These are phyloP conservation scores for Cyrtonyx montezumae DNA, from an alignment of 2,113 vertebrate species.

Conservation along the genomic window DNA sequence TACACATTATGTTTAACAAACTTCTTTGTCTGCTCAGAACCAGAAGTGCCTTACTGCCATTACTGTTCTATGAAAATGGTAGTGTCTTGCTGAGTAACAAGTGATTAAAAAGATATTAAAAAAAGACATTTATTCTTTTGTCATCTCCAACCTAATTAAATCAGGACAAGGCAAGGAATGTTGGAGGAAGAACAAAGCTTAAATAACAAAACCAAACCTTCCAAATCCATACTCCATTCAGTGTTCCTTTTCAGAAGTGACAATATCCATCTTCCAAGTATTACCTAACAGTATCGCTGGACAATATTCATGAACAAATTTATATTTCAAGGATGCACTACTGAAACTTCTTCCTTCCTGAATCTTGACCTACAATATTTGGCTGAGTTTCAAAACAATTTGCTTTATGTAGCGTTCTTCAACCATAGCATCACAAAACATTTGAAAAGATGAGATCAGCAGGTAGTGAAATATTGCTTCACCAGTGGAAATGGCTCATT, in stretches of 20 bases:
- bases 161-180: not conserved
- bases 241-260: not conserved
- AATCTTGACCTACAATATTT: slow-evolving; percentile 45
- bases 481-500: slow-evolving; percentile 29
- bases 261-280: not conserved
- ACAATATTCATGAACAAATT: not conserved
- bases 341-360: slow-evolving; percentile 9
- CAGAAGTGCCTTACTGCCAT: not conserved
- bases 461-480: slow-evolving; percentile 37
- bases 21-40: not conserved
- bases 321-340: slow-evolving; percentile 29
- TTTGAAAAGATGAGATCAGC: slow-evolving; percentile 52
- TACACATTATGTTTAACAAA: not conserved
- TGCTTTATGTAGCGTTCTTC: slow-evolving; percentile 59
- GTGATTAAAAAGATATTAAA: not conserved
- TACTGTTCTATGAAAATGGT: not conserved
- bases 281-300: not conserved
- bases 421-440: slow-evolving; percentile 43
- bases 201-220: not conserved
- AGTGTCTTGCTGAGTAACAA: not conserved
- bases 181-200: not conserved
- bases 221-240: not conserved
- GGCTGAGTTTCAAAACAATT: slow-evolving; percentile 64
- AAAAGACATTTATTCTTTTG: not conserved
- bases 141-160: not conserved